Conservation (phyloP, 1,140 invertebrate genomes). For the Physella acuta region DNA sequence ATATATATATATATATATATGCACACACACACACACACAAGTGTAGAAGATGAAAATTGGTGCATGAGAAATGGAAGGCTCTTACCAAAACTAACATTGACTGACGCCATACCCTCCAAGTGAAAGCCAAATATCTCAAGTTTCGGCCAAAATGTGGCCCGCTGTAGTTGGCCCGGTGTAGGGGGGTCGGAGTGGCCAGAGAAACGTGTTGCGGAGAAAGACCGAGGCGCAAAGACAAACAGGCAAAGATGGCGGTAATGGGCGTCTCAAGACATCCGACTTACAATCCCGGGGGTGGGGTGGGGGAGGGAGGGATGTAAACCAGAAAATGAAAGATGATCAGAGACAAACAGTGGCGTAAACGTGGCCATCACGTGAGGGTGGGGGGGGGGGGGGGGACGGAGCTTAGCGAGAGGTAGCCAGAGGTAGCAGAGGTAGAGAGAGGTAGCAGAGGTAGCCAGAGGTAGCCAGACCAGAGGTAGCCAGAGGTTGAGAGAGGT, state of each 20-base stretch:
- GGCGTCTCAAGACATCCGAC: background rate
- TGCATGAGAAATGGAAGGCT: too few relatives aligned
- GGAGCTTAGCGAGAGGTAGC: background rate
- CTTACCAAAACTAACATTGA: constrained; percentile 14
- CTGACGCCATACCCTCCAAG: background rate
- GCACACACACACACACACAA: too few relatives aligned
- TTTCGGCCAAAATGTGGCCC: background rate
- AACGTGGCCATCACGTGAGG: background rate
- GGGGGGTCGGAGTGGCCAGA: background rate
- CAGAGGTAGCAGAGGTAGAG: background rate
- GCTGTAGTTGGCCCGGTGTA: background rate
- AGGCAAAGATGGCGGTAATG: background rate
- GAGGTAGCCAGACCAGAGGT: too few relatives aligned
- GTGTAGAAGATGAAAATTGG: too few relatives aligned
- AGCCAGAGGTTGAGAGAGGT: too few relatives aligned
- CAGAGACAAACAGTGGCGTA: too few relatives aligned
- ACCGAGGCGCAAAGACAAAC: constrained; percentile 3
- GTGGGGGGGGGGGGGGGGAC: background rate
- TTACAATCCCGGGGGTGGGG: background rate
- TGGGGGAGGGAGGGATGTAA: background rate
- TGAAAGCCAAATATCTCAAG: constrained; percentile 1
- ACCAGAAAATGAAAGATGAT: too few relatives aligned
- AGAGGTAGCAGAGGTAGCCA: too few relatives aligned
- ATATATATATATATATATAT: too few relatives aligned
- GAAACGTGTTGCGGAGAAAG: background rate